Evolutionary conservation across 2,888 invertebrate genomes (phyloP).

Genomic region (Serrognathus titanus): DNA sequence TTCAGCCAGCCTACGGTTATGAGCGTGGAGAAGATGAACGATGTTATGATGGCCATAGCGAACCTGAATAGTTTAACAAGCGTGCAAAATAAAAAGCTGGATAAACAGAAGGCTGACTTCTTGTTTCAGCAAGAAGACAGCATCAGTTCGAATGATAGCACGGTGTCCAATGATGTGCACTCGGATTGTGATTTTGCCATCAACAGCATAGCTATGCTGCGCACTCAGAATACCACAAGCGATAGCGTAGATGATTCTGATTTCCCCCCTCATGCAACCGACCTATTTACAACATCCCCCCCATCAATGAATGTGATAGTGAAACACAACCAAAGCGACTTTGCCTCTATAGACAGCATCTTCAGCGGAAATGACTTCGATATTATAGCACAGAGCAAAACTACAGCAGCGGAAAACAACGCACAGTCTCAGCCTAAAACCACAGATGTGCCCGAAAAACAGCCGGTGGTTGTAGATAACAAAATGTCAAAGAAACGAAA

Average conservation of each 20-base stretch:
- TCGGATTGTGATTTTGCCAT: neutral
- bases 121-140: neutral
- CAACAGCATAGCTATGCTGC: neutral
- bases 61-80: neutral
- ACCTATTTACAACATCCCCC: neutral
- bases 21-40: constrained; percentile 11
- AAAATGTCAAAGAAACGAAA: no score
- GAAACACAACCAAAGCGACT: constrained; percentile 12
- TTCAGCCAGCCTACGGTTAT: constrained; percentile 5
- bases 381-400: no score
- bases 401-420: no score
- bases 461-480: no score
- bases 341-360: constrained; percentile 10
- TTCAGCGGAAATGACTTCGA: constrained; percentile 2
- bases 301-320: constrained; percentile 10
- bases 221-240: neutral
- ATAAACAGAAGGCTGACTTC: neutral
- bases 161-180: neutral
- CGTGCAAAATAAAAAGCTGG: neutral
- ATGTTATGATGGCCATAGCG: neutral
- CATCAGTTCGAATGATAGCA: neutral
- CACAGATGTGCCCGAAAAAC: no score
- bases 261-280: neutral
- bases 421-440: no score
- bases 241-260: neutral